Percentiles rank a stretch among this genome's conserved stretches.
Evolutionary conservation across 2,888 invertebrate genomes (phyloP).

Genomic region (Acheta domesticus): DNA sequence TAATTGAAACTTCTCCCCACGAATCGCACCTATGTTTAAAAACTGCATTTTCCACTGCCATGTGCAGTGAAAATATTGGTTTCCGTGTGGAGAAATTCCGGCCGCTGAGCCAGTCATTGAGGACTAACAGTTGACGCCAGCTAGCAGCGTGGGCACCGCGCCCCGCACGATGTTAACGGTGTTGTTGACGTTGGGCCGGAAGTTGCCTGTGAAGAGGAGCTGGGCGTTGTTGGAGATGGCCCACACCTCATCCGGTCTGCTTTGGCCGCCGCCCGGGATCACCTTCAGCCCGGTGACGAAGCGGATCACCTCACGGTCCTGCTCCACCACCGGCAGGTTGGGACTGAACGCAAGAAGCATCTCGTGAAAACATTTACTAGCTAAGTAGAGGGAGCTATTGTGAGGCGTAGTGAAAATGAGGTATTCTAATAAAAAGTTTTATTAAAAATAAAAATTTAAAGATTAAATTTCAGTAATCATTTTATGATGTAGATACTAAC

Average conservation of each 20-base stretch:
- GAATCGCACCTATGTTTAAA: too few relatives aligned
- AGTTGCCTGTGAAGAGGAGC: not conserved
- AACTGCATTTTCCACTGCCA: too few relatives aligned
- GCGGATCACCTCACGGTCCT: not conserved
- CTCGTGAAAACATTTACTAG: too few relatives aligned
- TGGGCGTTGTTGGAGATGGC: not conserved
- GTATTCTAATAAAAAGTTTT: too few relatives aligned
- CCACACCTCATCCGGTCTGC: not conserved
- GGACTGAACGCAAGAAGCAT: not conserved
- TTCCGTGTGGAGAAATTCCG: slow-evolving; percentile 46
- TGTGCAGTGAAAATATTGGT: too few relatives aligned
- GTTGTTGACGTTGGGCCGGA: not conserved
- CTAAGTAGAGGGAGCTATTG: too few relatives aligned
- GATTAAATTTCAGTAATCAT: too few relatives aligned
- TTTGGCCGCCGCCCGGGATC: not conserved
- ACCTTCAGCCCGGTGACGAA: not conserved
- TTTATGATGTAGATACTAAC: too few relatives aligned
- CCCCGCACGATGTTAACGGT: not conserved
- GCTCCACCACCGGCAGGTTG: not conserved
- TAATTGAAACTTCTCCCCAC: too few relatives aligned
- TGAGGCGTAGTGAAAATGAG: too few relatives aligned
- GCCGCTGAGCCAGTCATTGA: slow-evolving; percentile 74
- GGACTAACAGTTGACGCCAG: not conserved
- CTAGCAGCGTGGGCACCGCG: not conserved
- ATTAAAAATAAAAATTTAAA: too few relatives aligned